Evolutionary conservation across 2,113 vertebrate species (phyloP), one percentile per base, ranked within the genome.

Genomic region (Athene cunicularia): DNA sequence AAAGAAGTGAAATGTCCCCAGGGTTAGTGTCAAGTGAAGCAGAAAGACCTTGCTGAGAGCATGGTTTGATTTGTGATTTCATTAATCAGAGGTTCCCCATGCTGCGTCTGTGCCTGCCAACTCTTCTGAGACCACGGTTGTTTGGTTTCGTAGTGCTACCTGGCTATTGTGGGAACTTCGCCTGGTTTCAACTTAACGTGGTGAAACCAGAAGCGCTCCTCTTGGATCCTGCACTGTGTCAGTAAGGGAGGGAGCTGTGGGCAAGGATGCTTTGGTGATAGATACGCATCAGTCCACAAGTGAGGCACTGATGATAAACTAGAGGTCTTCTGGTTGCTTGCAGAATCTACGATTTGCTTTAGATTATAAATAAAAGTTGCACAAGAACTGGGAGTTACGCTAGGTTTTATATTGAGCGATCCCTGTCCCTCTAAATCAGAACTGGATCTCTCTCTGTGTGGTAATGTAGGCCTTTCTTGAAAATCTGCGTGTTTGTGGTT

Each of bases 31-130:
- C 92, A 49, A 90, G 90, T 10, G 80, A 76, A 88, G 96, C 96
- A 90, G 95, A 97, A 95, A 94, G 95, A 86, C 95, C 93, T 93
- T 9, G 92, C 80, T 45, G 86, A 68, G 86, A 94, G 96, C 94
- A 18, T 7, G 77, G 76, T 72, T 85, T 84, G 93, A 85, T 93
- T 91, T 94, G 93, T 96, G 87, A 97, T 97, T 96, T 96, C 97
- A 96, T 98, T 96, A 94, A 97, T 95, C 95, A 76, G 75, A 95
- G 74, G 88, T 70, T 91, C 82, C 88, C 91, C 10, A 2, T 14
- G 64, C 55, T 76, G 90, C 93, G 80, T 86, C 76, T 4, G 8
- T 26, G 81, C 82, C 90, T 96, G 80, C 88, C 88, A 77, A 1
- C 90, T 87, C 92, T 94, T 72, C 37, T 77, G 63, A 58, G 64